These are phyloP conservation scores for Sciurus niger DNA, from an alignment of 2,113 vertebrate species.

Conservation along the genomic window DNA sequence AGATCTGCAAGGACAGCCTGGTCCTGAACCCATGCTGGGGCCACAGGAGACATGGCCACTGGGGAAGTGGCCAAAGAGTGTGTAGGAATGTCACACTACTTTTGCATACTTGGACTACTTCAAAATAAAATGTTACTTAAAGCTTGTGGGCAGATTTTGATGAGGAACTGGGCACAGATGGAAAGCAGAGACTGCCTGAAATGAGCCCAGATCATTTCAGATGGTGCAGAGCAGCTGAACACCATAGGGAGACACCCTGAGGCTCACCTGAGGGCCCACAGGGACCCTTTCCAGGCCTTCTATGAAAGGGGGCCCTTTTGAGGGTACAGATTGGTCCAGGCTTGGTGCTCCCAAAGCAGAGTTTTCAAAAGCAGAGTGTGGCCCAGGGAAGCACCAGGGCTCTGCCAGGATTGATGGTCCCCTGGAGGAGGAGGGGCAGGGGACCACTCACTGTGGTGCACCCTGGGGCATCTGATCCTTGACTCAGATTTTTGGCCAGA, in stretches of 20 bases:
- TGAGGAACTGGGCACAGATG: neutral
- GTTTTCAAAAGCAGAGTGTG: neutral
- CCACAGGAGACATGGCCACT: neutral
- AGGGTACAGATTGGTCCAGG: rapidly evolving
- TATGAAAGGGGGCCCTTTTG: no score
- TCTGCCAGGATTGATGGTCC: no score
- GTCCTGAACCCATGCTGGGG: no score
- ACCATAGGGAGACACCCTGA: rapidly evolving
- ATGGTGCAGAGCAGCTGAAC: rapidly evolving
- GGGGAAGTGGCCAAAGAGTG: no score
- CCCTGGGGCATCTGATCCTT: constrained; percentile 94
- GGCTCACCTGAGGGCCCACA: neutral
- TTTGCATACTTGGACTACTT: no score
- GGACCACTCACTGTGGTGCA: constrained; percentile 88
- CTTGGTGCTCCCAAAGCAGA: neutral
- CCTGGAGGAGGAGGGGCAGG: neutral
- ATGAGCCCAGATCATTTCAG: rapidly evolving
- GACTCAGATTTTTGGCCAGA: constrained; percentile 96
- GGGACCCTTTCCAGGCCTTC: neutral
- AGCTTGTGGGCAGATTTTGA: no score
- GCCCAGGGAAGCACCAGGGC: no score
- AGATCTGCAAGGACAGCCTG: neutral
- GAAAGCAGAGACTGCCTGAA: neutral
- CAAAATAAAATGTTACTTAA: no score
- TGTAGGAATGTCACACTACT: no score